Base-by-base conservation (phyloP, 23 tunicate genomes). In the Styela plicata region DNA sequence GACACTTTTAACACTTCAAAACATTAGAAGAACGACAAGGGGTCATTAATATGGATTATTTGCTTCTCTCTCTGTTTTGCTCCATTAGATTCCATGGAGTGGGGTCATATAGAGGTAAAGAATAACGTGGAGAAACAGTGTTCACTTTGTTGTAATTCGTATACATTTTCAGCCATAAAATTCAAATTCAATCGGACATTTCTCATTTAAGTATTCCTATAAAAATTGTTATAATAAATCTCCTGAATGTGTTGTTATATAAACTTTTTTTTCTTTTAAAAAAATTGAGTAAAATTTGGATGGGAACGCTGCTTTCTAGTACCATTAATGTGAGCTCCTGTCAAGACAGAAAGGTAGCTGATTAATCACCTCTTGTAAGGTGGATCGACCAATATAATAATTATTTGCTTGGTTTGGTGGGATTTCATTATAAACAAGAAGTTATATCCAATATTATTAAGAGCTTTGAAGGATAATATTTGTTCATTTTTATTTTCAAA, bases 71-170 rank as follows among this genome's bases (percentile, higher is more conserved):
- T 28, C 71, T 66, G 31, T 30, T 36, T 71, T 71, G 77, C 77
- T 71, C 35, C 77, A 71, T 3, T 71, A 71, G 34, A 33, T 66
- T 71, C 24, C 35, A 71, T 17, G 29, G 77, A 34, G 24, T 66
- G 77, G 77, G 77, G 77, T 71, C 77, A 71, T 3, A 21, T 17
- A 71, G 77, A 71, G 77, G 77, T 71, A 71, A 71, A 44, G 57
- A 7, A 44, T 44, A 44, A 44, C 57, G 7, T 44, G 57, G 13
- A 44, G 13, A 44, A 44, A 44, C 57, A 44, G 57, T 44, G 57
- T 44, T 44, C 57, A 44, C 57, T 44, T 44, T 44, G 57, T 5
- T 44, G 13, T 44, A n/a, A n/a, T n/a, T n/a, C n/a, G n/a, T n/a
- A n/a, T n/a, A n/a, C n/a, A n/a, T n/a, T n/a, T n/a, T n/a, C n/a